Conservation (phyloP, 2,797 vertebrate genomes). For the Lithobates pipiens region DNA sequence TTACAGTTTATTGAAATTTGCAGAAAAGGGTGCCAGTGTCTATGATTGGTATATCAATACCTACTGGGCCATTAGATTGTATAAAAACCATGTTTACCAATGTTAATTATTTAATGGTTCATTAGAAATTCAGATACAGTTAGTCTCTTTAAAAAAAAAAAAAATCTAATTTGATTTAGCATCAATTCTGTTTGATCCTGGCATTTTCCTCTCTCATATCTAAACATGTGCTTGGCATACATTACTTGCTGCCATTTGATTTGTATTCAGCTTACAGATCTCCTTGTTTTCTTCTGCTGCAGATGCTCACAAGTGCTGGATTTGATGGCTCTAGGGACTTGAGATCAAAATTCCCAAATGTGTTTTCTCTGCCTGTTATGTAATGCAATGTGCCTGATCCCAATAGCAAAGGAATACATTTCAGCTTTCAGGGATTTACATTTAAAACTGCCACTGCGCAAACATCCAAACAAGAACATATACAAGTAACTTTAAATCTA, state of each 20-base stretch:
- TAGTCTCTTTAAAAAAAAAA: neutral
- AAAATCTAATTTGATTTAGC: constrained; percentile 16
- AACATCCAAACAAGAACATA: neutral
- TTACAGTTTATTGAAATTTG: neutral
- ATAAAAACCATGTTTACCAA: neutral
- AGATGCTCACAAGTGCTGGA: constrained; percentile 15
- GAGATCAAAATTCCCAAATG: constrained; percentile 44
- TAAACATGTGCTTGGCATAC: constrained; percentile 36
- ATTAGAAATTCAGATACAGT: neutral
- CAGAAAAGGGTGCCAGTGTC: neutral
- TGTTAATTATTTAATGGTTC: neutral
- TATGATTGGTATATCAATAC: neutral
- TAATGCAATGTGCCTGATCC: constrained; percentile 13
- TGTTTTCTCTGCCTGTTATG: constrained; percentile 34
- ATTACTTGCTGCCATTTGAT: constrained; percentile 43
- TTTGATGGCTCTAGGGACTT: constrained; percentile 45
- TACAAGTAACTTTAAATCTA: no score
- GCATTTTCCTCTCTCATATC: neutral
- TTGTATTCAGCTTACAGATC: constrained; percentile 51
- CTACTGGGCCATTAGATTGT: neutral
- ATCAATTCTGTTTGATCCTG: neutral
- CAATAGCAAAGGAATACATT: constrained; percentile 8
- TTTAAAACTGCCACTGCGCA: neutral
- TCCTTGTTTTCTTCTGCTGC: constrained; percentile 41
- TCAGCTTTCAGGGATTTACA: neutral